phyloP scores from a whole-genome alignment of 2,888 invertebrate genomes.

The Volucella zonaria region DNA sequence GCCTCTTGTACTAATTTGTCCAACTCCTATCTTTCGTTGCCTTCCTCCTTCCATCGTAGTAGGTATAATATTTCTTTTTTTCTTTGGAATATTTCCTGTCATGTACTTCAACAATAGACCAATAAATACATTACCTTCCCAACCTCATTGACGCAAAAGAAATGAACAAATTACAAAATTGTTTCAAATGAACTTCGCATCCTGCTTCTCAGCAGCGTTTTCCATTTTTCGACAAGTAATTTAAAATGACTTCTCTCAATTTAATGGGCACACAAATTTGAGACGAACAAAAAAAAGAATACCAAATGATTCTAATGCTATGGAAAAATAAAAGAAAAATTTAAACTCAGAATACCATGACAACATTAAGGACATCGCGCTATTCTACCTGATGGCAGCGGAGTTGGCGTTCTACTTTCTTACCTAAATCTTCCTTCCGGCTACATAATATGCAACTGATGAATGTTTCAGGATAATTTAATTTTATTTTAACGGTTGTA shows the following conservation, averaged over 20 bases:
- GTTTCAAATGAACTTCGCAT: constrained; percentile 46
- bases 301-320: constrained; percentile 12
- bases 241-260: constrained; percentile 51
- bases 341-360: constrained; percentile 54
- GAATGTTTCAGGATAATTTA: constrained; percentile 60
- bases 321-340: constrained; percentile 42
- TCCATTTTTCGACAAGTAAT: constrained; percentile 26
- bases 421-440: constrained; percentile 3
- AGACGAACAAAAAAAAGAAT: constrained; percentile 6
- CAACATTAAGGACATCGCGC: constrained; percentile 45
- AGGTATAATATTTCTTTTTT: constrained; percentile 12
- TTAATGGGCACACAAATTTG: constrained; percentile 36
- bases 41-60: too few species aligned
- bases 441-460: constrained; percentile 42
- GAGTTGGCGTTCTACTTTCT: constrained; percentile 1
- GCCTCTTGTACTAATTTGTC: too few species aligned
- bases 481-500: constrained; percentile 58
- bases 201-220: background rate
- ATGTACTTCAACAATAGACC: constrained; percentile 26
- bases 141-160: constrained; percentile 19
- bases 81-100: background rate
- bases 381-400: constrained; percentile 7
- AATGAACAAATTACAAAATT: constrained; percentile 43
- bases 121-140: constrained; percentile 43
- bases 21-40: too few species aligned